These are phyloP conservation scores for Parazoanthus atlanticus DNA, from an alignment of 92 coral and sea anemone species.

Conservation along the genomic window DNA sequence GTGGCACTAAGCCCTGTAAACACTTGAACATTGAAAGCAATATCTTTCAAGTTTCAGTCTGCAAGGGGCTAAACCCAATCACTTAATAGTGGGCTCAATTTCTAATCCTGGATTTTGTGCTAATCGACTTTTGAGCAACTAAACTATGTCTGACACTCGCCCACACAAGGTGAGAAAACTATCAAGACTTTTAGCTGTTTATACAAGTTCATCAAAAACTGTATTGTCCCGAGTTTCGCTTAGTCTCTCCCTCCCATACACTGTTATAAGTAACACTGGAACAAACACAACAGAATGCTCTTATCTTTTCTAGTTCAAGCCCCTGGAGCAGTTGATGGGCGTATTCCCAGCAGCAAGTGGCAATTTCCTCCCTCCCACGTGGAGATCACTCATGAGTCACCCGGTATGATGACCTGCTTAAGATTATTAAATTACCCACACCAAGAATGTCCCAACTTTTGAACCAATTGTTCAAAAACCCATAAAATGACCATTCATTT, in stretches of 20 bases:
- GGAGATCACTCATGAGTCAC: constrained; percentile 89
- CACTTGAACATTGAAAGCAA: not conserved
- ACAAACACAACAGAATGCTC: not conserved
- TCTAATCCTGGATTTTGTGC: not conserved
- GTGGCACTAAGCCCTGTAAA: not conserved
- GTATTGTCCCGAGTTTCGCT: not conserved
- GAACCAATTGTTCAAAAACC: not conserved
- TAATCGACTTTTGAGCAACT: not conserved
- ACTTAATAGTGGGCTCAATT: not conserved
- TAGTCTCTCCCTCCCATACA: not conserved
- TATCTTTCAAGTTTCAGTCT: not conserved
- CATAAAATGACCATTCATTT: not conserved
- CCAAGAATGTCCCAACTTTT: not conserved
- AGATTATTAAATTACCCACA: not conserved
- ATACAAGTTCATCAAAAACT: too few species aligned
- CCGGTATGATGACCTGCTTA: constrained; percentile 64
- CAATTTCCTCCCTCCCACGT: constrained; percentile 92
- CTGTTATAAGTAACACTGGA: not conserved
- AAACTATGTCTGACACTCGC: not conserved
- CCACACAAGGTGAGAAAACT: not conserved
- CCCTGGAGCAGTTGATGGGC: constrained; percentile 97
- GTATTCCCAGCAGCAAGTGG: constrained; percentile 99
- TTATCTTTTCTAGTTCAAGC: constrained; percentile 80
- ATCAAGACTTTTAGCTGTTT: not conserved
- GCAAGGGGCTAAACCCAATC: not conserved